Base-by-base conservation (phyloP, 2,797 vertebrate genomes). In the Rhinatrema bivittatum region DNA sequence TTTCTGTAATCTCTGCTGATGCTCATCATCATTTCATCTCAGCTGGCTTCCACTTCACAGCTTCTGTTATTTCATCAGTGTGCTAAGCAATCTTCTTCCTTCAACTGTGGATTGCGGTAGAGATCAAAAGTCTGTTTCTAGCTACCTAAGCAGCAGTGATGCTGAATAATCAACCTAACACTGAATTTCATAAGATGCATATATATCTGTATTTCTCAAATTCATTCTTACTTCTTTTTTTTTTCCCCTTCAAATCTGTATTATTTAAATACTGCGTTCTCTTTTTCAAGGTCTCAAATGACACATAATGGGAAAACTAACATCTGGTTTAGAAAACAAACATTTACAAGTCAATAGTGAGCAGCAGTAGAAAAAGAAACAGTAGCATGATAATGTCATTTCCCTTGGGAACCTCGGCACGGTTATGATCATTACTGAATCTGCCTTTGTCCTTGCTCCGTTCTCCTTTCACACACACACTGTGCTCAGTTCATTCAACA, bases 291-390 rank as follows among this genome's bases (percentile, higher is more conserved):
- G 16, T 28, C 2, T 47, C 20, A 25, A 4, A 3, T 40, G 9
- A 27, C 7, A 4, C 2, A 16, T 4, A 7, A 7, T 7, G 42
- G 2, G 29, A 28, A 25, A 60, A 57, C 42, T 2, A 37, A 11
- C n/a, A 32, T 2, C 3, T 24, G 16, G 24, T 27, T 35, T 39
- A 34, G 13, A 12, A 53, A 65, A 41, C n/a, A 42, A 53, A 42
- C 4, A 37, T 39, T 40, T 31, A 32, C 3, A 9, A n/a, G 33
- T 0, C 9, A 50, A 22, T 15, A 52, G 0, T 13, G 28, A 31
- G 22, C 20, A 25, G 28, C 18, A 25, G 9, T 25, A 15, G 17
- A 29, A 5, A 28, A 8, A 40, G 12, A 36, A 3, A 20, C 25
- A 45, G 12, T 10, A 43, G 14, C 3, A 10, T 16, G 29, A 36